Conservation (phyloP, 2,888 invertebrate genomes). For the Encarsia formosa region DNA sequence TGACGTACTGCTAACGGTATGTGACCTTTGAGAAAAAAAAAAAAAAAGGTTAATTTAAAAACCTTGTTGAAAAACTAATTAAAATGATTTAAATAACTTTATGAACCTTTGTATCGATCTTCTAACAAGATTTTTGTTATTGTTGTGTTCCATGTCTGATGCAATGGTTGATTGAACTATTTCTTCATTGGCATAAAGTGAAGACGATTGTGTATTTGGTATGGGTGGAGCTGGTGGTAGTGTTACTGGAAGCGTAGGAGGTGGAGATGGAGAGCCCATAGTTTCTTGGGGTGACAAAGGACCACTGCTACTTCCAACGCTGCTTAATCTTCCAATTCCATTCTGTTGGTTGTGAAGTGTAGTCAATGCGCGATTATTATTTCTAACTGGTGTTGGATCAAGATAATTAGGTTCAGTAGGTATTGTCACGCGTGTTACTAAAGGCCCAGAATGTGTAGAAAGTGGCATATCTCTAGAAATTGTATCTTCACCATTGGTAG, state of each 20-base stretch:
- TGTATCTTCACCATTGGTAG: slow-evolving; percentile 47
- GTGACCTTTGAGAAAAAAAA: slow-evolving; percentile 34
- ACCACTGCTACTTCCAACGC: slow-evolving; percentile 50
- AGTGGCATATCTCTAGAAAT: slow-evolving; percentile 47
- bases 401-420: slow-evolving; percentile 53
- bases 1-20: slow-evolving; percentile 40
- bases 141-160: slow-evolving; percentile 53
- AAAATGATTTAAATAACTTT: too few relatives aligned
- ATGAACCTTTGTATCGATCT: slow-evolving; percentile 44
- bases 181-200: slow-evolving; percentile 47
- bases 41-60: too few relatives aligned
- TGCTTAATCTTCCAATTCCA: slow-evolving; percentile 46
- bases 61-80: too few relatives aligned
- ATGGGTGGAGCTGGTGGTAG: slow-evolving; percentile 42
- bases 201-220: slow-evolving; percentile 48
- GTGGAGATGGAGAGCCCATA: slow-evolving; percentile 49
- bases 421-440: slow-evolving; percentile 49
- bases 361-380: slow-evolving; percentile 35
- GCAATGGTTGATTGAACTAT: slow-evolving; percentile 38
- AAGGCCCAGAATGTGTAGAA: slow-evolving; percentile 46
- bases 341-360: slow-evolving; percentile 44
- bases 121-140: slow-evolving; percentile 51
- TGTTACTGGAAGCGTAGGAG: slow-evolving; percentile 40
- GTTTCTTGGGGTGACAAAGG: slow-evolving; percentile 51
- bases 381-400: slow-evolving; percentile 50